Base-by-base conservation (phyloP, 2,797 vertebrate genomes). In the Enoplosus armatus region DNA sequence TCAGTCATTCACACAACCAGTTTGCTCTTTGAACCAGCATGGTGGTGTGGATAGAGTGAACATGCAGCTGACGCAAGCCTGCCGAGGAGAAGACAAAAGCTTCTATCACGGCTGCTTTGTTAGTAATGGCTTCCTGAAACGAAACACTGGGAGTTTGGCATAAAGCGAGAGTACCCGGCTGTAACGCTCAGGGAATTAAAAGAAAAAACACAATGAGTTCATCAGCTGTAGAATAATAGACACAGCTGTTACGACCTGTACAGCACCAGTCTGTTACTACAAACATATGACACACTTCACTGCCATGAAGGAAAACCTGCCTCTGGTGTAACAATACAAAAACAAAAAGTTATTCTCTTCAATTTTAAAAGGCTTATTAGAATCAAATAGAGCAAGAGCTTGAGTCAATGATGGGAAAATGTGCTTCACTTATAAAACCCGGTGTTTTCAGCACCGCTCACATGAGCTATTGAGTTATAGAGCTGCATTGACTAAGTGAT, bases 1-100 rank as follows among this genome's bases (percentile, higher is more conserved):
- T 79, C 77, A 77, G 59, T 77, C 82, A 61, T 80, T 85, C 79
- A 81, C 65, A 78, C 69, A 75, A 27, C 69, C 69, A 56, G 77
- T 73, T 74, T 85, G 84, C 61, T 85, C 73, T 91, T 75, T 87
- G 69, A 85, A 77, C 78, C 75, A 61, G 65, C 56, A 8, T n/a
- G 73, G 31, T 59, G 73, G 82, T 77, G 84, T 82, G 77, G 73
- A 87, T 11, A 51, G 82, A 89, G 82, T 0, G 59, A 87, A 81
- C 68, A 72, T n/a, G 72, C 80, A 63, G 78, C 78, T 82, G 85
- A 77, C 12, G 33, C 51, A 27, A 4, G 72, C 70, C 79, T 59
- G 68, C 60, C 65, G 69, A 69, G 39, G 66, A 51, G 60, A 35
- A 63, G 31, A 91, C 89, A 90, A 89, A 77, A 79, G 90, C 66